A percentile compares a stretch with the other conserved stretches of the same genome.
Evolutionary conservation across 2,888 invertebrate genomes (phyloP).

Genomic region (Conistra vaccinii): DNA sequence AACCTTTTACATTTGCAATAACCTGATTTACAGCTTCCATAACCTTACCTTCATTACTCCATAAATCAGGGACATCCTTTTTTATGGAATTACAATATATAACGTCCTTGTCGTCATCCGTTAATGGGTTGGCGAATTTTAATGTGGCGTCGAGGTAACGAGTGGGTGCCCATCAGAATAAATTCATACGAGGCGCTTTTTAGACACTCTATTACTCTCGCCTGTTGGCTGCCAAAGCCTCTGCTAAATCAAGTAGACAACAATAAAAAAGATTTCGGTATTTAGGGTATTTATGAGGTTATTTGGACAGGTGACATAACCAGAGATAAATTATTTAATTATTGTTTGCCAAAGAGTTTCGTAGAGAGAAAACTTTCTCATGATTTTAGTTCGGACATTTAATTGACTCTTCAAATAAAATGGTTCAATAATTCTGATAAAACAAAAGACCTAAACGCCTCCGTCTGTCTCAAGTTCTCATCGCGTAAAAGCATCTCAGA

Average conservation of each 20-base stretch:
- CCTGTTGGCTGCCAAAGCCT: slow-evolving; percentile 42
- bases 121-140: slow-evolving; percentile 74
- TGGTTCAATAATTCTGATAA: slow-evolving; percentile 51
- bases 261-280: slow-evolving; percentile 22
- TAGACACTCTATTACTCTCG: slow-evolving; percentile 53
- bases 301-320: not conserved
- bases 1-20: slow-evolving; percentile 56
- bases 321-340: slow-evolving; percentile 36
- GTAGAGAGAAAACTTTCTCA: slow-evolving; percentile 23
- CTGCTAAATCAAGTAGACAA: slow-evolving; percentile 28
- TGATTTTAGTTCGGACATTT: slow-evolving; percentile 40
- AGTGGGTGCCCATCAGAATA: slow-evolving; percentile 59
- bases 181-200: slow-evolving; percentile 63
- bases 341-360: slow-evolving; percentile 34
- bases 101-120: slow-evolving; percentile 59
- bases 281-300: not conserved
- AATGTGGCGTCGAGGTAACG: slow-evolving; percentile 63
- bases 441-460: slow-evolving; percentile 47
- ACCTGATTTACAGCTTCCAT: slow-evolving; percentile 54
- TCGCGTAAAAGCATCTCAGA: slow-evolving; percentile 47
- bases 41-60: slow-evolving; percentile 49
- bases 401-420: slow-evolving; percentile 55
- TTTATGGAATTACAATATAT: slow-evolving; percentile 65
- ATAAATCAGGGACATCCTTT: slow-evolving; percentile 62
- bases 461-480: slow-evolving; percentile 18